These are phyloP conservation scores for Microctenopoma stevenorrisi DNA, from an alignment of 2,797 vertebrate genomes.

Conservation along the genomic window DNA sequence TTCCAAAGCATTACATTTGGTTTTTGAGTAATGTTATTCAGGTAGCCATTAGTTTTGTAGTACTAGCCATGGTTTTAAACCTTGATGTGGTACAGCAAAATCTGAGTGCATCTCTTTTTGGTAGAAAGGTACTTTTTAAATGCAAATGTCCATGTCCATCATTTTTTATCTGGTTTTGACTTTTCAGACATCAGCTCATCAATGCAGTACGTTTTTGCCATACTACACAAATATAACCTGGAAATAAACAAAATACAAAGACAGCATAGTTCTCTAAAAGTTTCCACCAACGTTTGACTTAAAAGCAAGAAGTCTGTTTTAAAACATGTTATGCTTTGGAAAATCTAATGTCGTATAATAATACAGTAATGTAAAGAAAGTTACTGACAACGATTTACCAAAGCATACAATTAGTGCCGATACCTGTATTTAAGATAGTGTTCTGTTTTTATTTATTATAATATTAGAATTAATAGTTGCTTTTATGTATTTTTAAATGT, in stretches of 20 bases:
- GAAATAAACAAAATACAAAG: background rate
- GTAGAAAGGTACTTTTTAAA: background rate
- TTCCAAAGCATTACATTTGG: conserved; percentile 49
- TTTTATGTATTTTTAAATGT: background rate
- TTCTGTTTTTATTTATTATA: conserved; percentile 8
- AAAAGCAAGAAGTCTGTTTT: background rate
- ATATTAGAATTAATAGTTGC: background rate
- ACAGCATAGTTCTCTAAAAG: background rate
- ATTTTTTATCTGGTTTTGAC: conserved; percentile 2
- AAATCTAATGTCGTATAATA: conserved; percentile 28
- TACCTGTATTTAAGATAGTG: conserved; percentile 12
- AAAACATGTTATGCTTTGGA: conserved; percentile 38
- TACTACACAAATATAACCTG: background rate
- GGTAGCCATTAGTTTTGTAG: background rate
- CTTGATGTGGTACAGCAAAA: background rate
- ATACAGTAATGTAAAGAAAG: conserved; percentile 9
- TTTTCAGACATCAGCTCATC: background rate
- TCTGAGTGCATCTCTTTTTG: background rate
- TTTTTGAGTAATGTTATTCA: conserved; percentile 4
- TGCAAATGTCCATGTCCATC: background rate
- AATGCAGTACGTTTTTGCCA: background rate
- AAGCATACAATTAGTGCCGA: conserved; percentile 17
- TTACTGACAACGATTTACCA: conserved; percentile 29
- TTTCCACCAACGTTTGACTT: conserved; percentile 5
- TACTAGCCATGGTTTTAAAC: background rate